Base-by-base conservation (phyloP, 2,113 vertebrate species). In the Okapia johnstoni region DNA sequence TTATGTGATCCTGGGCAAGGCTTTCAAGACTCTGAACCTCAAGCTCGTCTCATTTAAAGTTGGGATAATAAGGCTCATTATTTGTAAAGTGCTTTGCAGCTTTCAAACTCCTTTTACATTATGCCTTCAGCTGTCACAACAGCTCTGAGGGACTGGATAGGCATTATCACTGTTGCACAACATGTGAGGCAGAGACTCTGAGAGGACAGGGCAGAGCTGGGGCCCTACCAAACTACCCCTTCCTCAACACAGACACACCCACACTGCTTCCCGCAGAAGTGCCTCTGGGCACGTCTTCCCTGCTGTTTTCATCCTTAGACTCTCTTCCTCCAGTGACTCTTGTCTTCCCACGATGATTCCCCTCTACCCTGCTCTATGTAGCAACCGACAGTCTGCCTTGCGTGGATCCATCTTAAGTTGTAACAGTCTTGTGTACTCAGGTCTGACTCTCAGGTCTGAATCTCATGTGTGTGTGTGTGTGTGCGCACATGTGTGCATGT, bases 301-400 rank as follows among this genome's bases (percentile, higher is more conserved):
- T 23, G 79, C 17, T 23, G 17, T 52, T n/a, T 23, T 5, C 79
- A 81, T 81, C 79, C 48, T 80, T 81, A 21, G 48, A 81, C 17
- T 23, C 10, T 13, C 6, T 52, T 52, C 6, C 30, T 81, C 48
- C 30, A 52, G 12, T n/a, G 48, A 11, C 40, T n/a, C 9, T n/a
- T 7, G 36, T 60, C 43, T 4, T 43, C 26, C 48, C 26, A 40
- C 36, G 43, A 2, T 28, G 11, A 46, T 55, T 16, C 33, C 50
- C 43, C 46, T 76, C 9, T 30, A 16, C 76, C 5, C 9, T 9
- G 0, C 3, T n/a, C 63, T 23, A 0, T 21, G 43, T 0, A 36
- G 58, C 19, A 26, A 11, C 25, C 15, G 21, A n/a, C 19, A 81
- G 17, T 33, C 30, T 48, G 46, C 21, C 7, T 36, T 19, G 25